phyloP scores from a whole-genome alignment of 2,113 vertebrate species.

The Nothocercus julius region DNA sequence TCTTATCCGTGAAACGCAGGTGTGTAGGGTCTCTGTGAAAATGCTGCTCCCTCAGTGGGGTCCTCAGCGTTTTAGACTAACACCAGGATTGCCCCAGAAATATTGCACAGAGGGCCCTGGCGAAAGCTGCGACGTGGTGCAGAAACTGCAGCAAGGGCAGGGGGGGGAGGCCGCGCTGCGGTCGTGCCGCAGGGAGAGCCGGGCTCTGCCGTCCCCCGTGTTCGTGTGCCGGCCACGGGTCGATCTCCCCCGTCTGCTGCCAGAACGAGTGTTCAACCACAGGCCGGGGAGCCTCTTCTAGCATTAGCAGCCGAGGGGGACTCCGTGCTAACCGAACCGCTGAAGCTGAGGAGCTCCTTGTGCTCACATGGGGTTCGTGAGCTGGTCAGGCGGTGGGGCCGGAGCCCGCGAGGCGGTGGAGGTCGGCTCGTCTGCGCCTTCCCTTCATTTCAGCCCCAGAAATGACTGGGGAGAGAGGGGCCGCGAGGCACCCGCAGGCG shows the following conservation, averaged over 20 bases:
- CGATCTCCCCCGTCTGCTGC: neutral
- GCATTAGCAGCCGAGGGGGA: neutral
- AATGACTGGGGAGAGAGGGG: slow-evolving; percentile 29
- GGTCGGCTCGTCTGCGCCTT: neutral
- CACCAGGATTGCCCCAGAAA: neutral
- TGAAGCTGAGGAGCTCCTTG: slow-evolving; percentile 35
- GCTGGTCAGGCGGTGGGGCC: neutral
- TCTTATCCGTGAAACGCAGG: neutral
- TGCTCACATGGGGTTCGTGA: slow-evolving; percentile 9
- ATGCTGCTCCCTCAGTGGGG: neutral
- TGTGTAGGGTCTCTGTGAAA: neutral
- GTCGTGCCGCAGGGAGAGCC: neutral
- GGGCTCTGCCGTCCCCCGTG: neutral
- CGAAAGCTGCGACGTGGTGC: neutral
- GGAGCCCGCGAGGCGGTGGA: neutral
- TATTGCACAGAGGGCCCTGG: neutral
- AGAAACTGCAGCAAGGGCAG: neutral
- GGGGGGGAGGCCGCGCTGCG: neutral
- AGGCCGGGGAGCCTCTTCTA: slow-evolving; percentile 3
- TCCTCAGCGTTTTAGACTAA: neutral
- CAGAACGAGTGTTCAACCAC: neutral
- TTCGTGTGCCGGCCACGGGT: rapidly evolving
- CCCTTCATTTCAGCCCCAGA: neutral
- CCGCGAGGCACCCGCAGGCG: neutral
- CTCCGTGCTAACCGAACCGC: neutral